Percentiles rank a stretch among this genome's conserved stretches.
Evolutionary conservation across 2,888 invertebrate species (phyloP).

Genomic region (Globia sparganii): DNA sequence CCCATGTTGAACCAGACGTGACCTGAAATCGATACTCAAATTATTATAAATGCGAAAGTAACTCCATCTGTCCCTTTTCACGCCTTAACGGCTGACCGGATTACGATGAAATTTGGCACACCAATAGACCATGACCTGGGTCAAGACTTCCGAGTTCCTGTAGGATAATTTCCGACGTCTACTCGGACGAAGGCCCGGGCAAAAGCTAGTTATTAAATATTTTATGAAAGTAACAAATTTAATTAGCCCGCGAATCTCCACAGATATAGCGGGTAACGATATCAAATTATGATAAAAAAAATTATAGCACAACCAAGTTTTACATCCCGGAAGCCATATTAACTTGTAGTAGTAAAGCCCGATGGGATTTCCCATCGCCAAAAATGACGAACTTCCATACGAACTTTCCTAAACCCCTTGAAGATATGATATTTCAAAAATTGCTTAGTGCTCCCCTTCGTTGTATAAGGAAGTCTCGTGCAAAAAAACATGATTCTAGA

Average conservation of each 20-base stretch:
- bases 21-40: slow-evolving; percentile 74
- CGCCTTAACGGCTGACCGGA: neutral
- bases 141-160: neutral
- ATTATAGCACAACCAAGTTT: no score
- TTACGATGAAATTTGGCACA: neutral
- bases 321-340: neutral
- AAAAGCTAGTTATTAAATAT: neutral
- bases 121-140: neutral
- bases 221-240: neutral
- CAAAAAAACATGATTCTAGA: neutral
- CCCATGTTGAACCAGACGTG: slow-evolving; percentile 77
- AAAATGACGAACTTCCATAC: no score
- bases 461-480: neutral
- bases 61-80: neutral
- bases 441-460: neutral
- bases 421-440: neutral
- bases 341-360: neutral
- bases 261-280: neutral
- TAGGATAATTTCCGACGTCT: neutral
- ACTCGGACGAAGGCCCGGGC: neutral
- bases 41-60: neutral
- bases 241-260: neutral
- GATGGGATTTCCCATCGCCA: neutral
- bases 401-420: neutral
- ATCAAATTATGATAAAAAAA: neutral